Base-by-base conservation (phyloP, 2,797 vertebrate genomes). In the Chiloscyllium punctatum region DNA sequence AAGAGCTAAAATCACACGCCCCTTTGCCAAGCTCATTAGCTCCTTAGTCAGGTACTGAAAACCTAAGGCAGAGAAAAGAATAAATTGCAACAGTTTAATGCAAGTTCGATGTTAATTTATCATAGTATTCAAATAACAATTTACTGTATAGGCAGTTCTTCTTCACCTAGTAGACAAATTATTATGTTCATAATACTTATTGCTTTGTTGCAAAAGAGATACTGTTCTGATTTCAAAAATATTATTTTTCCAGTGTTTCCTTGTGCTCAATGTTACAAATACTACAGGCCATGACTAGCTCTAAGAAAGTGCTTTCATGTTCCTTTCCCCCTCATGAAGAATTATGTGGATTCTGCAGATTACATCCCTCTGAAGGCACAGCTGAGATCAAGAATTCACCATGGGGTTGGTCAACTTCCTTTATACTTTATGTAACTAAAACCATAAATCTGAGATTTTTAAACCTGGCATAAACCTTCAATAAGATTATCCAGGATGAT, bases 31-130 rank as follows among this genome's bases (percentile, higher is more conserved):
- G 53, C 97, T 97, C 98, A 98, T 97, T 97, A 98, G 21, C 1
- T 98, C 97, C 97, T 97, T 97, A 95, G 97, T 98, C 96, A 98
- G 97, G 96, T 98, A 97, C 96, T 97, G 97, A 97, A 98, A 98
- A 96, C 97, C 97, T 98, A 96, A 77, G 68, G 69, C 95, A 96
- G 77, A 97, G 97, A 97, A 2, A 97, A 91, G 97, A 79, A 69
- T 94, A 94, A 94, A 37, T 94, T 5, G 27, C n/a, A 15, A 37
- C n/a, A 71, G 71, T 30, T 27, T 87, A 37, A 94, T 48, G 62
- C 25, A 69, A 42, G 48, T n/a, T 37, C 71, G 37, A 94, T 48
- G 42, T 71, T 68, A 62, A 62, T 90, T 53, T 30, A 62, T 18
- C 7, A 37, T 57, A n/a, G 62, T 18, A n/a, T 91, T 71, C n/a